A percentile compares a stretch with the other conserved stretches of the same genome.
phyloP scores from a whole-genome alignment of 1,140 invertebrate species.

The Dinoponera quadriceps region DNA sequence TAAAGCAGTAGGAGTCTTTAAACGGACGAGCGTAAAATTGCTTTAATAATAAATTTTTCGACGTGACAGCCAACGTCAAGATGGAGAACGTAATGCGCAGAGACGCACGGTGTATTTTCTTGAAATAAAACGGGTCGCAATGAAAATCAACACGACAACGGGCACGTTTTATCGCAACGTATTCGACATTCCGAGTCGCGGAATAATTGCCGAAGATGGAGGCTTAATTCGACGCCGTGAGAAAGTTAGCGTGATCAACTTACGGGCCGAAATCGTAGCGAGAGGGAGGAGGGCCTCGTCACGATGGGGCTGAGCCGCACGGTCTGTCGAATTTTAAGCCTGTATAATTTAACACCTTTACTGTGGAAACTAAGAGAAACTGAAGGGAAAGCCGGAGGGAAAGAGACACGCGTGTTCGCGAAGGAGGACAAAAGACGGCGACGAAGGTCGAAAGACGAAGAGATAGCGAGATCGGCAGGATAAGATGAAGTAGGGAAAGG shows the following conservation, averaged over 20 bases:
- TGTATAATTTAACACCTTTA: constrained; percentile 84
- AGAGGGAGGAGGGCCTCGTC: constrained; percentile 53
- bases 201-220: constrained; percentile 60
- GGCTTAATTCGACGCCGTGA: constrained; percentile 57
- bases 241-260: constrained; percentile 71
- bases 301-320: constrained; percentile 64
- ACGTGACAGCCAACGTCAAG: neutral
- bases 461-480: constrained; percentile 49
- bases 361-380: constrained; percentile 72
- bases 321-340: constrained; percentile 81
- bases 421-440: constrained; percentile 22
- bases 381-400: constrained; percentile 48
- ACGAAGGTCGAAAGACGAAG: constrained; percentile 54
- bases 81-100: too few relatives aligned
- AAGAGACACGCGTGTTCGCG: constrained; percentile 22
- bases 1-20: neutral
- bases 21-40: neutral
- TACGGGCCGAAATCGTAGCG: constrained; percentile 58
- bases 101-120: neutral
- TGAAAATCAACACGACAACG: constrained; percentile 9
- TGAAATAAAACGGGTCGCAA: constrained; percentile 13
- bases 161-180: neutral
- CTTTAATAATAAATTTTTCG: neutral
- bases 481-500: constrained; percentile 31
- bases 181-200: constrained; percentile 12